These are phyloP conservation scores for Tetragonula carbonaria DNA, from an alignment of 2,888 invertebrate genomes.

Conservation along the genomic window DNA sequence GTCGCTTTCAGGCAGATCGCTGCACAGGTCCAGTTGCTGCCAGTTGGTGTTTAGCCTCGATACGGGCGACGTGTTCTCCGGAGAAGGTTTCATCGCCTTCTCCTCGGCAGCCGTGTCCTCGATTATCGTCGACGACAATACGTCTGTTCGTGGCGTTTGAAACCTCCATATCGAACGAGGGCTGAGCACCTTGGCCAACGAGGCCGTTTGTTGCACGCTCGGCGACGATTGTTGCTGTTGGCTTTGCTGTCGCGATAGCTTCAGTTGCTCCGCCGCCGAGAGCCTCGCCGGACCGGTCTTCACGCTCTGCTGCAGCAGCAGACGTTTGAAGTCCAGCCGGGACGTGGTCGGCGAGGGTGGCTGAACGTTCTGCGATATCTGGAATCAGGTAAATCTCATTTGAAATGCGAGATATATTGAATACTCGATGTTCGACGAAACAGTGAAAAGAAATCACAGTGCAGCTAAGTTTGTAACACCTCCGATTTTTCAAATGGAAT, in stretches of 20 bases:
- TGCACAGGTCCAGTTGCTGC: slow-evolving; percentile 74
- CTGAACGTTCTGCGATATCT: slow-evolving; percentile 70
- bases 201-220: slow-evolving; percentile 70
- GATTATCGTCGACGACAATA: slow-evolving; percentile 93
- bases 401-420: too few species aligned
- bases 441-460: too few species aligned
- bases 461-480: too few species aligned
- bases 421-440: too few species aligned
- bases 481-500: too few species aligned
- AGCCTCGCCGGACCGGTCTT: slow-evolving; percentile 87
- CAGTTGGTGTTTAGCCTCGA: slow-evolving; percentile 66
- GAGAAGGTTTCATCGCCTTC: slow-evolving; percentile 83
- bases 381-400: slow-evolving; percentile 16
- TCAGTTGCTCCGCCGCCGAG: slow-evolving; percentile 92
- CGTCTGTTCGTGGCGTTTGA: slow-evolving; percentile 91
- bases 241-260: slow-evolving; percentile 87
- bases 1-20: slow-evolving; percentile 29
- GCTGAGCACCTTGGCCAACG: slow-evolving; percentile 87
- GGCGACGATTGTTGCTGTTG: slow-evolving; percentile 82
- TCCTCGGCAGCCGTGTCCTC: slow-evolving; percentile 94
- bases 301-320: slow-evolving; percentile 91
- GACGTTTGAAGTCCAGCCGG: slow-evolving; percentile 92
- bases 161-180: slow-evolving; percentile 91
- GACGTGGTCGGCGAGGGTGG: slow-evolving; percentile 88
- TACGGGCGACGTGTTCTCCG: slow-evolving; percentile 74